Evolutionary conservation across 2,888 invertebrate genomes (phyloP).

Genomic region (Phasia obesa): DNA sequence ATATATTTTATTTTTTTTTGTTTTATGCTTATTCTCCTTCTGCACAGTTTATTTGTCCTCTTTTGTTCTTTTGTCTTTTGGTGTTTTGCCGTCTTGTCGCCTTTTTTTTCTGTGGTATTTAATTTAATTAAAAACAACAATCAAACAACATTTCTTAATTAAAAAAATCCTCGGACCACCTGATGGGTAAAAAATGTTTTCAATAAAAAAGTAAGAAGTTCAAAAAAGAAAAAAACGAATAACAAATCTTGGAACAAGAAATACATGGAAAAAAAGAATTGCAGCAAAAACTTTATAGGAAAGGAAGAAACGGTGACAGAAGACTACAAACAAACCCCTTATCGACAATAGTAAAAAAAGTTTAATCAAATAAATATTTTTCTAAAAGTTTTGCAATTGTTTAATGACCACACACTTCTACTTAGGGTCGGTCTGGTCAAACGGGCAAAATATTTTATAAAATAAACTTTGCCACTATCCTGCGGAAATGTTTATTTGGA

Average conservation of each 20-base stretch:
- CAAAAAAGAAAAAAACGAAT: neutral
- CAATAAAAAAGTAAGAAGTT: neutral
- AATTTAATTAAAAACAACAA: slow-evolving; percentile 70
- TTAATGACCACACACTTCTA: no score
- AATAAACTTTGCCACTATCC: no score
- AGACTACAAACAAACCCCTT: no score
- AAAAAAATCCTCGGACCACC: slow-evolving; percentile 65
- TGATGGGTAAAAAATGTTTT: slow-evolving; percentile 66
- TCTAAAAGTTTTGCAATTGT: no score
- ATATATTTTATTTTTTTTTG: slow-evolving; percentile 23
- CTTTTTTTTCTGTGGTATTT: slow-evolving; percentile 55
- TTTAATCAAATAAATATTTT: no score
- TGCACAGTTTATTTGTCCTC: slow-evolving; percentile 18
- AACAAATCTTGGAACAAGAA: slow-evolving; percentile 13
- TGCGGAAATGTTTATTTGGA: no score
- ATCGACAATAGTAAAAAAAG: no score
- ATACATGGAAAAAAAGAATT: slow-evolving; percentile 3
- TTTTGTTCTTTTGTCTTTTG: slow-evolving; percentile 6
- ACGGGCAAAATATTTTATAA: no score
- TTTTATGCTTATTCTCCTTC: neutral
- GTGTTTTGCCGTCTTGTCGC: neutral
- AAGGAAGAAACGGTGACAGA: no score
- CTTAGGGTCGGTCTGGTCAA: no score
- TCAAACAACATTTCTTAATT: slow-evolving; percentile 70
- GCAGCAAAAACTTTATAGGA: neutral